phyloP scores from a whole-genome alignment of 1,140 invertebrate genomes.

The Lerema accius region DNA sequence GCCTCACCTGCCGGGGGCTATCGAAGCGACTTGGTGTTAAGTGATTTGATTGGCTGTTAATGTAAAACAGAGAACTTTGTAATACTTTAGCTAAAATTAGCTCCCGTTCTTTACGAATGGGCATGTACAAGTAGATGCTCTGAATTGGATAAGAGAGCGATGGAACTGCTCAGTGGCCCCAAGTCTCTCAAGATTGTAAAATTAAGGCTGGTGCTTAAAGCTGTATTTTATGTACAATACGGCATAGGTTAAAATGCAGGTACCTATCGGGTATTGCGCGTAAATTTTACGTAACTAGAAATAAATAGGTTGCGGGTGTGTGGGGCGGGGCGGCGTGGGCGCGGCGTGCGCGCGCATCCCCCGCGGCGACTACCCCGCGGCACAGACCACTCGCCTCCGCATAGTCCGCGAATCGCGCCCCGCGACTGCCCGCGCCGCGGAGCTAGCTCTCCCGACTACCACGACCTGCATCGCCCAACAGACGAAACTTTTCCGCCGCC shows the following conservation, averaged over 20 bases:
- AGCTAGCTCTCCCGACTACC: conserved; percentile 49
- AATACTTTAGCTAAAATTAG: too few species aligned
- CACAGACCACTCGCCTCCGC: conserved; percentile 53
- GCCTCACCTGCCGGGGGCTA: conserved; percentile 62
- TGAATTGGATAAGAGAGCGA: neutral
- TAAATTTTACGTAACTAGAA: conserved; percentile 83
- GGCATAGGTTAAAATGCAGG: conserved; percentile 72
- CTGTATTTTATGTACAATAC: conserved; percentile 44
- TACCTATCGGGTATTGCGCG: conserved; percentile 77
- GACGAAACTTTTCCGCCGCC: conserved; percentile 60
- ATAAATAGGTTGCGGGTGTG: conserved; percentile 82
- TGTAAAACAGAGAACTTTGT: conserved; percentile 45
- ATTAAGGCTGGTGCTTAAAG: neutral
- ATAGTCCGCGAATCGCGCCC: conserved; percentile 70
- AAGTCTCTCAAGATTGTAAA: too few species aligned
- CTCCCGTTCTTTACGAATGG: too few species aligned
- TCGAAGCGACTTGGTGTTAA: conserved; percentile 56
- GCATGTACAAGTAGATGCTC: too few species aligned
- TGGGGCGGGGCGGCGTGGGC: conserved; percentile 75
- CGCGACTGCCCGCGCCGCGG: conserved; percentile 57
- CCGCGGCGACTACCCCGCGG: conserved; percentile 44
- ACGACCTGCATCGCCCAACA: conserved; percentile 46
- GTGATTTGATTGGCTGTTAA: conserved; percentile 71
- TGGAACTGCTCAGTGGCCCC: neutral
- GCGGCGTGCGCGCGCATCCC: conserved; percentile 67